These are phyloP conservation scores for Lithobates sylvaticus DNA, from an alignment of 2,797 vertebrate genomes.

Conservation along the genomic window DNA sequence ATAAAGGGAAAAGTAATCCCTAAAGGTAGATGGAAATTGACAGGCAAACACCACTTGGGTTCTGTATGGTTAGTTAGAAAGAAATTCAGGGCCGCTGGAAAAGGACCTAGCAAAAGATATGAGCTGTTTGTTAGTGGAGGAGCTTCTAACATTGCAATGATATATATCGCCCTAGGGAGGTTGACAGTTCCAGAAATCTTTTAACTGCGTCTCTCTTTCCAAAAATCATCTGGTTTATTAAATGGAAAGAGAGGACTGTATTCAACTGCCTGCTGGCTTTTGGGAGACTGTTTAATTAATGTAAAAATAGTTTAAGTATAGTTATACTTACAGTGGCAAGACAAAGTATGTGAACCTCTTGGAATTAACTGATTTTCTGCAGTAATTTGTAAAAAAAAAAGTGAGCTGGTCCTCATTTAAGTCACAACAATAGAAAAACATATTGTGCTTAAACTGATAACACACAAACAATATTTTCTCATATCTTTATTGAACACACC, in stretches of 20 bases:
- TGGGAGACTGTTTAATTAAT: too few relatives aligned
- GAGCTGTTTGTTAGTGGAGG: conserved; percentile 27
- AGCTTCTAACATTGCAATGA: conserved; percentile 40
- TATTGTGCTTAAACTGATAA: too few relatives aligned
- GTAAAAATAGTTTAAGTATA: too few relatives aligned
- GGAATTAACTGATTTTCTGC: too few relatives aligned
- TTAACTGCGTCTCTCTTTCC: conserved; percentile 43
- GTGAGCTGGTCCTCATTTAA: too few relatives aligned
- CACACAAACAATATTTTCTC: too few relatives aligned
- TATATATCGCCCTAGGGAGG: conserved; percentile 36
- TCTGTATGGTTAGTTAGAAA: conserved; percentile 30
- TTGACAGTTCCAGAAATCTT: conserved; percentile 52
- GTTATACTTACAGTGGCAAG: too few relatives aligned
- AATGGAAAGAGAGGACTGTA: background rate
- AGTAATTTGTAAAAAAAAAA: too few relatives aligned
- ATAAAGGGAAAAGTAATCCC: conserved; percentile 40
- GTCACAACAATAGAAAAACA: too few relatives aligned
- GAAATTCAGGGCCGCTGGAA: conserved; percentile 17
- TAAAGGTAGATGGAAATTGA: conserved; percentile 42
- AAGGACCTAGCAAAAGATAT: conserved; percentile 20
- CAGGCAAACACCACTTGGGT: conserved; percentile 5
- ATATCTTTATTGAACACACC: too few relatives aligned
- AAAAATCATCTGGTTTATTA: conserved; percentile 37
- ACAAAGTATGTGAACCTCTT: too few relatives aligned
- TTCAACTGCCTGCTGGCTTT: too few relatives aligned